Evolutionary conservation across 92 coral and sea anemone species (phyloP), one percentile per base, ranked within the genome.

Genomic region (Galaxea fascicularis): DNA sequence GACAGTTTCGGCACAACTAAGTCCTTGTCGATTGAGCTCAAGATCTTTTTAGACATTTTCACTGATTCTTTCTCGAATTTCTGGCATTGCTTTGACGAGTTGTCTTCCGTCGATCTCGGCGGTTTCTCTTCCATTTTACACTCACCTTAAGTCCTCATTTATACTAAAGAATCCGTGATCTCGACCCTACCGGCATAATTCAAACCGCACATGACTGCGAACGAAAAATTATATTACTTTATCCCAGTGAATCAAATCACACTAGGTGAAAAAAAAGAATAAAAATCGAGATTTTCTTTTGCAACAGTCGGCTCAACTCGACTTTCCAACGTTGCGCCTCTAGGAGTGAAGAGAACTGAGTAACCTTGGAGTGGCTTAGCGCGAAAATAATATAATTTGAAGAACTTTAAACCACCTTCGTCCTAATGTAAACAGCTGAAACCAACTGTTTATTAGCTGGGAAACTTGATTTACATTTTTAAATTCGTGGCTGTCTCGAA

Each of bases 1-100:
- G 95, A 86, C 49, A 94, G 25, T 74, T 94, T 94, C 12, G 98
- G 95, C 21, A 94, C 87, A 0, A 94, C 76, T 11, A 94, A 68
- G 44, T 92, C 98, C 53, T 51, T 90, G 80, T 94, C 89, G 51
- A 94, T 79, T 7, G 71, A 71, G 27, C 84, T 54, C 28, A 84
- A 76, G 24, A 83, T 74, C 81, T 11, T 82, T 57, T 59, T 71
- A 10, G 86, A 60, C 35, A 56, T 70, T 26, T 25, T 82, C 12
- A 59, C 10, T 41, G 77, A 35, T 57, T 70, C 67, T 24, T 58
- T 13, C 84, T 49, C 84, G 66, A 70, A 70, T 58, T 59, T 82
- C 70, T 82, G 78, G 46, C 86, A 70, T 56, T 71, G 65, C 45
- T 71, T 71, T 57, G 78, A 82, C 44, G 78, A 26, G 10, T 54